Conservation (phyloP, 2,888 invertebrate genomes). For the Drymonia ruficornis region DNA sequence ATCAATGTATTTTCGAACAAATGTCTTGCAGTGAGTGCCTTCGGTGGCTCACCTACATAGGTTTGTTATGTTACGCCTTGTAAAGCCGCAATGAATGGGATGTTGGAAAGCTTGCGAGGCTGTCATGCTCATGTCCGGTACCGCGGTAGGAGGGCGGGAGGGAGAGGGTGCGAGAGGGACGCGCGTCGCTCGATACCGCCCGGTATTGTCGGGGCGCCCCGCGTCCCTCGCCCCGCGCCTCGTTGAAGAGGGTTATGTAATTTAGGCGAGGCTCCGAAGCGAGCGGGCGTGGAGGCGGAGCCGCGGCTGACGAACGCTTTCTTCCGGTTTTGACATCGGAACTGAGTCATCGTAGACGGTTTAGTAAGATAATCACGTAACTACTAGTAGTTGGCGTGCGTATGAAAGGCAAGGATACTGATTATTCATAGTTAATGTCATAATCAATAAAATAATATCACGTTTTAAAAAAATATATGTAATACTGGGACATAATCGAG, state of each 20-base stretch:
- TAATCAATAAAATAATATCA: background rate
- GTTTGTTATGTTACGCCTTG: conserved; percentile 42
- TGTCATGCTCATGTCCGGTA: conserved; percentile 43
- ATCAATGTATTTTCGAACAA: conserved; percentile 41
- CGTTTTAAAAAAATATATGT: background rate
- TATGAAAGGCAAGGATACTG: background rate
- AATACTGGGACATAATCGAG: no score
- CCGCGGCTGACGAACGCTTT: conserved; percentile 1
- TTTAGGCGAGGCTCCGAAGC: conserved; percentile 35
- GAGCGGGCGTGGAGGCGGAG: conserved; percentile 21
- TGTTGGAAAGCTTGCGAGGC: conserved; percentile 43
- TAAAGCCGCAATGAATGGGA: conserved; percentile 53
- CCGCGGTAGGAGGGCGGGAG: conserved; percentile 28
- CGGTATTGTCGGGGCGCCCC: conserved; percentile 58
- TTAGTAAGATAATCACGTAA: conserved; percentile 6
- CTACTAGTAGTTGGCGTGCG: background rate
- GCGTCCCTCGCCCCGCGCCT: conserved; percentile 48
- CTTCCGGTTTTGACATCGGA: conserved; percentile 8
- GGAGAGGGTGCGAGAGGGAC: conserved; percentile 45
- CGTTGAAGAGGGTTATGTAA: conserved; percentile 54
- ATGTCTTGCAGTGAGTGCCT: conserved; percentile 41
- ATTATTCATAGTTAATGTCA: background rate
- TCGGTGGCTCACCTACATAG: conserved; percentile 45
- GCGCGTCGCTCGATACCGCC: conserved; percentile 65
- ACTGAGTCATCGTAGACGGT: conserved; percentile 4